Percentiles rank a stretch among this genome's conserved stretches.
phyloP scores from a whole-genome alignment of 2,113 vertebrate species.

The Gallinago jamesoni region DNA sequence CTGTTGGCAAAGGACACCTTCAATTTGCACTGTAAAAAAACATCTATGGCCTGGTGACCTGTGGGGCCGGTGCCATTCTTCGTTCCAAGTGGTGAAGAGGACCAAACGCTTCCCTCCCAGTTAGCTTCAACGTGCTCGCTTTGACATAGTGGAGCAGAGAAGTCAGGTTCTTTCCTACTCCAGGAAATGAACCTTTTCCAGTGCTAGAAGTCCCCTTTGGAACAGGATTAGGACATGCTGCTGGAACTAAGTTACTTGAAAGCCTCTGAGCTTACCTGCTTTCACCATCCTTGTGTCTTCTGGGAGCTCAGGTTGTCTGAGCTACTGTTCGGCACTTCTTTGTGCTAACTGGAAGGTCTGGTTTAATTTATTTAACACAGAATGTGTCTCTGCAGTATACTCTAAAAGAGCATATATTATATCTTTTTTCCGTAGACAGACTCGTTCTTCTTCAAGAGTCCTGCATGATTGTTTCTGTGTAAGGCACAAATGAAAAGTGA shows the following conservation, averaged over 20 bases:
- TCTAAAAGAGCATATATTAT: neutral
- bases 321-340: neutral
- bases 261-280: neutral
- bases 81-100: neutral
- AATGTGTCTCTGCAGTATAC: neutral
- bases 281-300: neutral
- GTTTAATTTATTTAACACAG: neutral
- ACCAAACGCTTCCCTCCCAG: neutral
- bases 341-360: neutral
- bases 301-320: neutral
- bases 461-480: neutral
- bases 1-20: neutral
- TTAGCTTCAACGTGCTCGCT: neutral
- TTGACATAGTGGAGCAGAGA: neutral
- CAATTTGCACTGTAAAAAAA: neutral
- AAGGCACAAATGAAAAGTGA: neutral
- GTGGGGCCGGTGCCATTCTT: neutral
- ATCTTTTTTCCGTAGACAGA: neutral
- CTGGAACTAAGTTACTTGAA: neutral
- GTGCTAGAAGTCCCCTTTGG: neutral
- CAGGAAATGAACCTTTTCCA: neutral
- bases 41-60: neutral
- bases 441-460: neutral
- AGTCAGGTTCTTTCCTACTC: neutral
- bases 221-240: neutral